Evolutionary conservation across 1,140 invertebrate genomes (phyloP), one percentile per base, ranked within the genome.

Genomic region (Holotrichia oblita): DNA sequence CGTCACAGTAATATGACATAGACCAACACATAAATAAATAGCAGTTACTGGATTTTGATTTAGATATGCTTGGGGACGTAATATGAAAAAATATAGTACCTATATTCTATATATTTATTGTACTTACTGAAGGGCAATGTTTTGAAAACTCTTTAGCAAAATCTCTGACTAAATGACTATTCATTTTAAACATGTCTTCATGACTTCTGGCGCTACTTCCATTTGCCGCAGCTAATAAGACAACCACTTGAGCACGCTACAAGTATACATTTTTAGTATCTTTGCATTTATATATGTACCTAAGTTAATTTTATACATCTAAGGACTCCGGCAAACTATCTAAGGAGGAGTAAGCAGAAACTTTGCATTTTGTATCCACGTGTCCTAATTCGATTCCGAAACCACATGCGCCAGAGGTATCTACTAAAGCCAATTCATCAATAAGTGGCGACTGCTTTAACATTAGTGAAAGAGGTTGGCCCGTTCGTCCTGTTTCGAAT

Each of bases 341-440:
- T 82, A 22, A 88, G 81, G 88, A 83, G 40, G 75, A 85, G 80
- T 85, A 90, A 0, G 89, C 87, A 3, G 91, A 90, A 0, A 96
- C 91, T 86, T 93, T 94, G 80, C 90, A 91, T 76, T 87, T 88
- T 3, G 90, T 91, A 81, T 92, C 90, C 8, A 92, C 88, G 59
- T 91, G 89, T 80, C 88, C 90, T 6, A 92, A 83, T 80, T 92
- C 91, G 82, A 88, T 83, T n/a, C 88, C 89, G n/a, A 90, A 87
- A 14, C 89, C 88, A 17, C 86, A 85, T 3, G 88, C 88, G 3
- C 87, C 82, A 40, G 84, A 85, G 9, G 87, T 82, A 82, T 92
- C 91, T 77, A 90, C 90, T 20, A 92, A 79, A 40, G 90, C 89
- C 80, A 92, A 85, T 84, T 92, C 91, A 78, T 92, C 91, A 75